phyloP scores from a whole-genome alignment of 2,888 invertebrate species.

The Drosophila affinis region DNA sequence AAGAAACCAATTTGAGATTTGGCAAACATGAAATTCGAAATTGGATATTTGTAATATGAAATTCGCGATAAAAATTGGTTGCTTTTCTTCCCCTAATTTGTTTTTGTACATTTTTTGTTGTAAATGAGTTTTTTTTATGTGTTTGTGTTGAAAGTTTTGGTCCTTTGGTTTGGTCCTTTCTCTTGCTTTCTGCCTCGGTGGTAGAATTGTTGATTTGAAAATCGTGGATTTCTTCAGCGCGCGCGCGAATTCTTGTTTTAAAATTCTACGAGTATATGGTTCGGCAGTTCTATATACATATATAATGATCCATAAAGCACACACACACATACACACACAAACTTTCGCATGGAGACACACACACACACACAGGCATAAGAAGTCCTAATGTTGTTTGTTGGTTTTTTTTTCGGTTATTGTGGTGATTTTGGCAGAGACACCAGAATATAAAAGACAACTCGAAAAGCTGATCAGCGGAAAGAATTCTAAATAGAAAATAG shows the following conservation, averaged over 20 bases:
- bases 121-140: constrained; percentile 15
- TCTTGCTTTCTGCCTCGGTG: background rate
- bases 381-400: constrained; percentile 42
- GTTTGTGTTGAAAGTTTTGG: constrained; percentile 28
- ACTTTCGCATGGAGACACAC: background rate
- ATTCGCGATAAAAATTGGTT: background rate
- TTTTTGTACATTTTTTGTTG: constrained; percentile 5
- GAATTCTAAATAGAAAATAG: background rate
- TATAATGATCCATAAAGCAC: constrained; percentile 28
- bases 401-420: constrained; percentile 48
- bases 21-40: background rate
- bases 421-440: constrained; percentile 50
- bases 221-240: constrained; percentile 29
- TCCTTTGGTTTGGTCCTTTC: background rate
- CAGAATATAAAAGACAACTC: constrained; percentile 46
- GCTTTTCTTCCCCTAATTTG: background rate
- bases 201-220: constrained; percentile 4
- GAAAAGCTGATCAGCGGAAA: constrained; percentile 23
- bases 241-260: constrained; percentile 29
- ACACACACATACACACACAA: constrained; percentile 2
- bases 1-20: background rate
- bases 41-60: constrained; percentile 5
- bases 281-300: constrained; percentile 26
- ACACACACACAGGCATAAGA: background rate
- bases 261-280: constrained; percentile 3